Base-by-base conservation (phyloP, 1,140 invertebrate species). In the Harlomillsia oculata region DNA sequence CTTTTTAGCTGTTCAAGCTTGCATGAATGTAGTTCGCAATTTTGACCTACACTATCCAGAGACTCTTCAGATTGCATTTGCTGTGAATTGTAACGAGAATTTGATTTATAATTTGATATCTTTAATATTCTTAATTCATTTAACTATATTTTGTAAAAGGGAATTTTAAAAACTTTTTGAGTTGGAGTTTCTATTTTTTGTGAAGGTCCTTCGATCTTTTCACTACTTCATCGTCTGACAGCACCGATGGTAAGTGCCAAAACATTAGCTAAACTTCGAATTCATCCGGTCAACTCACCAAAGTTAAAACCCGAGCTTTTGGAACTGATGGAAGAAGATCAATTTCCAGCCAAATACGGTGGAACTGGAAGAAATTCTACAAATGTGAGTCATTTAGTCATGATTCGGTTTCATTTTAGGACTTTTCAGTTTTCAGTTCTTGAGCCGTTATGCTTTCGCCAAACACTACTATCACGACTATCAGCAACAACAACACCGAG, bases 41-140 rank as follows among this genome's bases (percentile, higher is more conserved):
- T 56, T 56, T 26, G 54, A 56, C 11, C 25, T 36, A 18, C 34
- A 50, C 16, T 50, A 56, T 23, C 54, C 54, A 16, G 54, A 56
- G 44, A 50, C 45, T 11, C 8, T 56, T 8, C 49, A 56, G 34
- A 29, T 25, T 21, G 54, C 46, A 32, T 48, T 56, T n/a, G 46
- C 45, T 5, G 37, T 56, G 6, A 56, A 56, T 37, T 48, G 54
- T 56, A 48, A 48, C 18, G 2, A 45, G 2, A 18, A 53, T 44
- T 44, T 5, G 11, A 8, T 28, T 11, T 23, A 1, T 23, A 8
- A 23, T 23, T 20, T 23, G 16, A 23, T 39, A 20, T 39, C 14
- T 18, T 18, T 39, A 1, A 23, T 20, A 45, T 29, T 32, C 16
- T 9, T 28, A 49, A 49, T 21, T 18, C 21, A 18, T n/a, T 39